Base-by-base conservation (phyloP, 2,113 vertebrate genomes). In the Cromileptes altivelis region DNA sequence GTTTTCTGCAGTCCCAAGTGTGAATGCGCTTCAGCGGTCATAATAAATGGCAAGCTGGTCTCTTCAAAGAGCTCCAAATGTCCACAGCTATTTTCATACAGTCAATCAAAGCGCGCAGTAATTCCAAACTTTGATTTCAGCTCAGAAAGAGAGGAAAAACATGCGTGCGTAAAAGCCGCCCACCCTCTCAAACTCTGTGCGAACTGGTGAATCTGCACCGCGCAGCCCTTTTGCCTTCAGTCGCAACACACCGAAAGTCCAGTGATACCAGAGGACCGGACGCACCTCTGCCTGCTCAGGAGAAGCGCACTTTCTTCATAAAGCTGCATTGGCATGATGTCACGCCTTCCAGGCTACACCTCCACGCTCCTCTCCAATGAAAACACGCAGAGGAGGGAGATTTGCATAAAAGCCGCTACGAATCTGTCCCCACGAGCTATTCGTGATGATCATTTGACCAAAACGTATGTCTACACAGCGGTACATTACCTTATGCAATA, bases 1-100 rank as follows among this genome's bases (percentile, higher is more conserved):
- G 91, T 95, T 91, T 97, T 98, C 7, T 97, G 97, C 86, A 95
- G 90, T 92, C 96, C 97, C 89, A 96, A 90, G 91, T 95, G 96
- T 89, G 97, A 96, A 81, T 96, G 96, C 94, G 97, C 95, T 94
- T 98, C 97, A 89, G 96, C 94, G 87, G 96, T 96, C 97, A 98
- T 98, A 60, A 91, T 70, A 49, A 73, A 63, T 4, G 37, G 25
- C 23, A 82, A 78, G 49, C 91, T 60, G 85, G 75, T 79, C 78
- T 72, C 50, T 65, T 85, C 67, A 73, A 52, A 81, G 67, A 86
- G 88, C 81, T 72, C 75, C 79, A 27, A 82, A 70, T 79, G 84
- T 75, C 75, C 84, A 60, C 65, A 40, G 72, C 72, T 87, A 70
- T 63, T 81, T 37, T 93, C 88, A 94, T 91, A 56, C 90, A 90